Percentiles rank a stretch among this genome's conserved stretches.
Conservation (phyloP, 2,113 vertebrate genomes). For the Apistogramma diplotaenia region DNA sequence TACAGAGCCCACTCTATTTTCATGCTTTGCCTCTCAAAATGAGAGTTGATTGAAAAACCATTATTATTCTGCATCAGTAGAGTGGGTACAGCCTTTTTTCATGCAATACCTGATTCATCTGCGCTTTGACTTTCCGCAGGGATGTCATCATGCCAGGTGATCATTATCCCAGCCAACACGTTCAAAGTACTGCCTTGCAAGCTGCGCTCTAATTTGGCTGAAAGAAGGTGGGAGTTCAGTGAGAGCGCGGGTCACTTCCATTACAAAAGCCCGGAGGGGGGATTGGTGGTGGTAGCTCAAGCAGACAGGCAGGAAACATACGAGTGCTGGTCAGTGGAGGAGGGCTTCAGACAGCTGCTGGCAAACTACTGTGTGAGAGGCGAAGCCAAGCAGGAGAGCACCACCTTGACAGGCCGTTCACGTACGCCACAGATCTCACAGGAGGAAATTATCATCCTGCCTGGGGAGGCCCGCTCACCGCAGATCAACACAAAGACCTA, state of each 20-base stretch:
- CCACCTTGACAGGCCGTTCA: conserved; percentile 74
- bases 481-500: conserved; percentile 84
- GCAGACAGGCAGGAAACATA: conserved; percentile 80
- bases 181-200: conserved; percentile 85
- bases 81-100: neutral
- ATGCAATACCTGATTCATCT: conserved; percentile 5
- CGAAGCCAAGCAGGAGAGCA: conserved; percentile 67
- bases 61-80: conserved; percentile 18
- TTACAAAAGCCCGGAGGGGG: conserved; percentile 83
- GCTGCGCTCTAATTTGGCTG: conserved; percentile 89
- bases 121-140: conserved; percentile 60
- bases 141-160: conserved; percentile 71
- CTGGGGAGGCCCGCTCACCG: conserved; percentile 63
- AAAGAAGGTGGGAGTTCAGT: conserved; percentile 82
- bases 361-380: conserved; percentile 86
- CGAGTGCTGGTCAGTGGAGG: conserved; percentile 92
- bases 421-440: conserved; percentile 54
- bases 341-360: conserved; percentile 86
- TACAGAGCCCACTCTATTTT: neutral
- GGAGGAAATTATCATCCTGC: conserved; percentile 70
- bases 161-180: conserved; percentile 81
- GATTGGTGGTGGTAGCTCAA: conserved; percentile 87
- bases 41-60: neutral
- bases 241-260: conserved; percentile 76
- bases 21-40: neutral